Base-by-base conservation (phyloP, 2,113 vertebrate genomes). In the Oncorhynchus mykiss region DNA sequence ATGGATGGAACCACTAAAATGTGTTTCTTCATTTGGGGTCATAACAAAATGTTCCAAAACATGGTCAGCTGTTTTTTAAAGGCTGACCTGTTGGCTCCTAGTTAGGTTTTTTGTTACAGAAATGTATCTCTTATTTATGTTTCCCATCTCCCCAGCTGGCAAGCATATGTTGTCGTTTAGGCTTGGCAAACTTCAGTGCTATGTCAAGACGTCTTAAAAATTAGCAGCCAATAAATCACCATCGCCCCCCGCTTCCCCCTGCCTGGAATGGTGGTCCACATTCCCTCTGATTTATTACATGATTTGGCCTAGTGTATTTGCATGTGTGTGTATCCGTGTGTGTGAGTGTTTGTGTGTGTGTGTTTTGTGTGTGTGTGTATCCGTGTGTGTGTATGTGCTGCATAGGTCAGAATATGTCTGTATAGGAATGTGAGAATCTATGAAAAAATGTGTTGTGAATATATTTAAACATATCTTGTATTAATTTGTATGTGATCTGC, bases 221-320 rank as follows among this genome's bases (percentile, higher is more conserved):
- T 93, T 93, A 92, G 91, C 91, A 90, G 88, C 91, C 90, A 88
- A 94, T 93, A 93, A 94, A 94, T 93, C 93, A 93, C 87, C 73
- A 51, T 51, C 87, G 77, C 76, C 86, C 87, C 90, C 87, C 84
- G 85, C 84, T 75, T 90, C 86, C 85, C 85, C 79, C 87, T 81
- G 86, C 88, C 88, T 88, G 89, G 87, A 90, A 90, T 89, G 91
- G 86, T 84, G 90, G 91, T 89, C 89, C 90, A 91, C 91, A 91
- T 92, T 90, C 90, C 87, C 82, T 84, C 88, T 93, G 91, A 93
- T 93, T 93, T 92, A 93, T 92, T 89, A 87, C 84, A 91, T 86
- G 87, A 90, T 90, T 85, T 90, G 87, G 67, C 31, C 70, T 20
- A 73, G 78, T 51, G 75, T 74, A 64, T 27, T 51, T 77, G 62